phyloP scores from a whole-genome alignment of 1,140 invertebrate genomes.

The Nylanderia fulva region DNA sequence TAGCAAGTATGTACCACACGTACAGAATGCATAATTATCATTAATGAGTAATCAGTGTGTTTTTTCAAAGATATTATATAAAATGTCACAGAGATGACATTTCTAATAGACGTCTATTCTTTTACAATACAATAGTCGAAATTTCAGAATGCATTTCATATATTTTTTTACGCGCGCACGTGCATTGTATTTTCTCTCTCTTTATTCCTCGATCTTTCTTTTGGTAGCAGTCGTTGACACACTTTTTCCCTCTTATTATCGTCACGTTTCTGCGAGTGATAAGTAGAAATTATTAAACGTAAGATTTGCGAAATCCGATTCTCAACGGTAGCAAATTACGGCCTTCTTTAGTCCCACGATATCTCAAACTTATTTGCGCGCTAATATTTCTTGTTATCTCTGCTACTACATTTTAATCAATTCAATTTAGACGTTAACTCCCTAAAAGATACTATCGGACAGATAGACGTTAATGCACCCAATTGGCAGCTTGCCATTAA shows the following conservation, averaged over 20 bases:
- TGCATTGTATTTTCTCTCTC: not conserved
- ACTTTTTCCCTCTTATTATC: not conserved
- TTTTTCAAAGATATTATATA: slow-evolving; percentile 14
- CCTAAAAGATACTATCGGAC: slow-evolving; percentile 48
- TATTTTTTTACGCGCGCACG: not conserved
- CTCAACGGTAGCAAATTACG: not conserved
- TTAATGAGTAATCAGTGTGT: not conserved
- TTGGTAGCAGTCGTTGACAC: not conserved
- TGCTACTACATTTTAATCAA: slow-evolving; percentile 40
- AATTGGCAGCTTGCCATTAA: slow-evolving; percentile 55
- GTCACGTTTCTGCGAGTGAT: not conserved
- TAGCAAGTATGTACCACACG: not conserved
- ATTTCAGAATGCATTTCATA: not conserved
- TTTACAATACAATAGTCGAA: not conserved
- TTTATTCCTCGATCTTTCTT: too few species aligned
- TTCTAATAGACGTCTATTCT: not conserved
- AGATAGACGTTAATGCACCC: slow-evolving; percentile 46
- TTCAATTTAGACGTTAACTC: not conserved
- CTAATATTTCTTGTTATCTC: not conserved
- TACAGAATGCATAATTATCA: slow-evolving; percentile 16
- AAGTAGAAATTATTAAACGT: slow-evolving; percentile 15
- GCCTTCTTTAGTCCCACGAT: not conserved
- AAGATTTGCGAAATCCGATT: slow-evolving; percentile 14
- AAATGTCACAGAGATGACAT: not conserved
- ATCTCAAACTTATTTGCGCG: not conserved